These are phyloP conservation scores for Entomobrya multifasciata DNA, from an alignment of 2,888 invertebrate species.

Conservation along the genomic window DNA sequence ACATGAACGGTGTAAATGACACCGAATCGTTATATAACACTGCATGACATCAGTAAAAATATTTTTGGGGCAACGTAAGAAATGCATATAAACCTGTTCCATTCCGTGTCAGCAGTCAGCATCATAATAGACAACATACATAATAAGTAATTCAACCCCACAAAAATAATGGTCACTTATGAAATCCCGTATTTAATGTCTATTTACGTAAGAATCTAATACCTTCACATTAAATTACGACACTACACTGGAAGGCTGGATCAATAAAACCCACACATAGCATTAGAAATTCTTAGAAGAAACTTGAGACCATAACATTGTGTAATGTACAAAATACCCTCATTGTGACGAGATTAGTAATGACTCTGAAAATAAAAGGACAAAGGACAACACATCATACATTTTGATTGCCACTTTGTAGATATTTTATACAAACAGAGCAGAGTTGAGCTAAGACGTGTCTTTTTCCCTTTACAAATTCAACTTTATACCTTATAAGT, in stretches of 20 bases:
- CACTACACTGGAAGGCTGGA: not conserved
- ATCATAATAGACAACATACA: too few species aligned
- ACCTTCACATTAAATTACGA: not conserved
- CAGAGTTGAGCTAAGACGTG: too few species aligned
- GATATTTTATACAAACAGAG: too few species aligned
- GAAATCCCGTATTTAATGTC: not conserved
- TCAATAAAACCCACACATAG: not conserved
- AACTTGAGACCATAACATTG: not conserved
- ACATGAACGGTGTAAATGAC: too few species aligned
- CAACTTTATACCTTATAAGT: not conserved
- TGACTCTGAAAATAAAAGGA: slow-evolving; percentile 11
- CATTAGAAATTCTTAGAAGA: not conserved
- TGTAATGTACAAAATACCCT: not conserved
- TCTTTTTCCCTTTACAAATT: too few species aligned
- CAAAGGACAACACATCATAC: slow-evolving; percentile 36
- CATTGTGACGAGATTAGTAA: slow-evolving; percentile 6
- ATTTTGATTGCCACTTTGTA: not conserved
- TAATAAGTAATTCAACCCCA: too few species aligned
- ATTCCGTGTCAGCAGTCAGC: too few species aligned
- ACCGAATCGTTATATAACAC: too few species aligned
- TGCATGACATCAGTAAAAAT: too few species aligned
- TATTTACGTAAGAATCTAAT: not conserved
- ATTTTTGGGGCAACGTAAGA: too few species aligned
- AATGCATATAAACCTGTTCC: too few species aligned
- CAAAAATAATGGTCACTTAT: too few species aligned